Conservation (phyloP, 2,797 vertebrate species). For the Lepus townsendii region DNA sequence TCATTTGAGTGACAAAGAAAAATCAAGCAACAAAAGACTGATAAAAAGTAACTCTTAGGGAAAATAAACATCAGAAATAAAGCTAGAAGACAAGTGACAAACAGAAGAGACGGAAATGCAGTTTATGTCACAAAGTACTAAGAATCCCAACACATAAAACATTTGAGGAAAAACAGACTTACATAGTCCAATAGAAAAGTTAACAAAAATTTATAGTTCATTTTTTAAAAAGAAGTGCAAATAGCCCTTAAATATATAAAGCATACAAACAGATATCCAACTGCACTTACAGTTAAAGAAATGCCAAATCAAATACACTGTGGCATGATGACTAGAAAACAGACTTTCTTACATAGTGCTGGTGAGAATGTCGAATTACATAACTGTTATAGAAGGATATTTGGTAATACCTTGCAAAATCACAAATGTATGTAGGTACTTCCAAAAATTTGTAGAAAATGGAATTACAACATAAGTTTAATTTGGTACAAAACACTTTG, state of each 20-base stretch:
- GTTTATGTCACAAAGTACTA: slow-evolving; percentile 19
- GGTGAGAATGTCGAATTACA: not conserved
- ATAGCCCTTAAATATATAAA: not conserved
- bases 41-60: not conserved
- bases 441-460: no score
- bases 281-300: not conserved
- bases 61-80: slow-evolving; percentile 20
- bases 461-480: no score
- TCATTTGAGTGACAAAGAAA: not conserved
- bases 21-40: not conserved
- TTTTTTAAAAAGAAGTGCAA: not conserved
- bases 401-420: not conserved
- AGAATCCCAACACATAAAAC: not conserved
- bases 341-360: not conserved
- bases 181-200: not conserved
- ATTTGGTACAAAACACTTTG: no score
- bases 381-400: not conserved
- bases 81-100: not conserved
- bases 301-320: not conserved
- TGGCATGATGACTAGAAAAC: not conserved
- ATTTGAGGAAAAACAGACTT: not conserved
- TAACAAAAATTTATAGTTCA: not conserved
- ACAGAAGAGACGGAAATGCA: not conserved
- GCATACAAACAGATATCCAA: not conserved
- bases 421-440: not conserved